These are phyloP conservation scores for Charanyca ferruginea DNA, from an alignment of 2,888 invertebrate genomes.

Conservation along the genomic window DNA sequence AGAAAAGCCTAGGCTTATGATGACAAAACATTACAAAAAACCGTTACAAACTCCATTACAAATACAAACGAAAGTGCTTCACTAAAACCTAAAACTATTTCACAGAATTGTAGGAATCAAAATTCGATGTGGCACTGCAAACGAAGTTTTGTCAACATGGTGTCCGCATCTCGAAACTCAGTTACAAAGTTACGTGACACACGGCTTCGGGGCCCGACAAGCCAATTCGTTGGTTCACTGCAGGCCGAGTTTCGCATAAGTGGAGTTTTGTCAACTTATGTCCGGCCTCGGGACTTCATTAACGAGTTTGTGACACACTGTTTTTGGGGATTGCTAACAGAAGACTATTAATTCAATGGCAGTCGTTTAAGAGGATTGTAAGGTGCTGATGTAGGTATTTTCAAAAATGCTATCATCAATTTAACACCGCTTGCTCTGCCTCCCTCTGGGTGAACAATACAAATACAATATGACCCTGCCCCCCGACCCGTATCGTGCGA, in stretches of 20 bases:
- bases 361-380: no score
- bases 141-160: constrained; percentile 65
- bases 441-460: no score
- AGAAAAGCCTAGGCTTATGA: no score
- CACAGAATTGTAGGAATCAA: constrained; percentile 38
- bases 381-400: no score
- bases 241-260: constrained; percentile 42
- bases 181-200: constrained; percentile 57
- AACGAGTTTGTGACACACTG: constrained; percentile 40
- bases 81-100: constrained; percentile 12
- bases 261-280: constrained; percentile 53
- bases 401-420: no score
- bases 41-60: neutral
- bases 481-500: no score
- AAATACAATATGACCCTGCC: no score
- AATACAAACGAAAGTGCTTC: neutral
- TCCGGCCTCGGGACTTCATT: constrained; percentile 34
- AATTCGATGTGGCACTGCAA: constrained; percentile 53
- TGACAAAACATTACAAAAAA: neutral
- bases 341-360: no score
- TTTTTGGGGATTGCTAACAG: constrained; percentile 7
- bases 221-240: constrained; percentile 36
- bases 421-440: no score
- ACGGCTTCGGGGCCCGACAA: constrained; percentile 17
- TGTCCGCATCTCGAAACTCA: constrained; percentile 56